Percentiles rank a stretch among this genome's conserved stretches.
These are phyloP conservation scores for Holothuria glaberrima DNA, from an alignment of 35 echinoderm and acorn worm genomes.

Conservation along the genomic window DNA sequence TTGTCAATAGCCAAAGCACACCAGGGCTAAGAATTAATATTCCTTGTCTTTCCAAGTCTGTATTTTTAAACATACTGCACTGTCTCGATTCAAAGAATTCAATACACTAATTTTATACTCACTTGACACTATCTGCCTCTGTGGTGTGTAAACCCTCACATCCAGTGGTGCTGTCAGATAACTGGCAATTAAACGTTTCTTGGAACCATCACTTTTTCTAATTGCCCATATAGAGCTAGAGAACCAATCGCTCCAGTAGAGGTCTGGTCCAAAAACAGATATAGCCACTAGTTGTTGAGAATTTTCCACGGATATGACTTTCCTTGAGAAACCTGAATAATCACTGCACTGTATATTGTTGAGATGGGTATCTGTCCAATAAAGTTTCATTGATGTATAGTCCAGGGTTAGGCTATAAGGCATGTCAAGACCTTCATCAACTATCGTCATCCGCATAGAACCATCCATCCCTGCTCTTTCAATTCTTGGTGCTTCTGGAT, in stretches of 20 bases:
- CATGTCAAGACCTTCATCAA: conserved; percentile 51
- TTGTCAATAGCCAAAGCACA: too few species aligned
- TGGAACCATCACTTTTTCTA: background rate
- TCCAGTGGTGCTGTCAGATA: conserved; percentile 4
- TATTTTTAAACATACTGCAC: too few species aligned
- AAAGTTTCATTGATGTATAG: conserved; percentile 19
- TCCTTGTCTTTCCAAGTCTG: too few species aligned
- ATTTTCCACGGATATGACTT: background rate
- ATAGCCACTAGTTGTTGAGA: conserved; percentile 1
- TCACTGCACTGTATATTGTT: conserved; percentile 19
- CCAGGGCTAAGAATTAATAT: too few species aligned
- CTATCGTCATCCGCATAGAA: conserved; percentile 33
- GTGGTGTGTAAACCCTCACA: conserved; percentile 27
- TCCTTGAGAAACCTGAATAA: conserved; percentile 3
- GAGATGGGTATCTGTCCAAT: conserved; percentile 54
- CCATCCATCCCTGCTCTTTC: conserved; percentile 77
- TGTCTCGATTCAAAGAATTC: too few species aligned
- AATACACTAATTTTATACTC: too few species aligned
- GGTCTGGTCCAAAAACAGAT: conserved; percentile 14
- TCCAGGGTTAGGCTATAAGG: conserved; percentile 80
- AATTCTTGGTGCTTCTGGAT: conserved; percentile 54
- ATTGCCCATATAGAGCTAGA: conserved; percentile 1
- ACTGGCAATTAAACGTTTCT: conserved; percentile 9
- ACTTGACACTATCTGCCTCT: conserved; percentile 2
- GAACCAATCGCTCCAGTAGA: conserved; percentile 59